Evolutionary conservation across 1,140 invertebrate species (phyloP), one percentile per base, ranked within the genome.

Genomic region (Ips nitidus): DNA sequence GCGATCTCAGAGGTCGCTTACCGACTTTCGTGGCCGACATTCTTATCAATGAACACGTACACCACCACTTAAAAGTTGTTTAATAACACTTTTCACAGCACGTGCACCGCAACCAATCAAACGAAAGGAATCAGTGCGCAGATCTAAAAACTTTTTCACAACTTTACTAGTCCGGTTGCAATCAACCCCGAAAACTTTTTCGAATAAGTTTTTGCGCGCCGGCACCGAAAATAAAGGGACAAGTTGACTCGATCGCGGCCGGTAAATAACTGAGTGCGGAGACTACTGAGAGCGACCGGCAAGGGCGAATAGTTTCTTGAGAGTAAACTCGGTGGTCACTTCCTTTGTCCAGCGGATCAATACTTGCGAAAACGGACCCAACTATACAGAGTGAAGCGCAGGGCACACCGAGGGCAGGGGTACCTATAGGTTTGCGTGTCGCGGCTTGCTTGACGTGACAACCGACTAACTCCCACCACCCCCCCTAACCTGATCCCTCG

Each of bases 1-100:
- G 81, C 62, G 89, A 85, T 52, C 90, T 84, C 75, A 90, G 77
- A 0, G 89, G 89, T 8, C 90, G 87, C 80, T 91, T 92, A 52
- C 88, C 88, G 72, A 74, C 70, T 73, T 78, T 80, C 43, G 75
- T 42, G 41, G 74, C 43, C 41, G 75, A 72, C 77, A 78, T 78
- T 57, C 22, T 42, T 52, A 38, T 41, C 62, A 66, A 40, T 68
- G 57, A 62, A 70, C 38, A 60, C 62, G 6, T 64, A 66, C 41
- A 22, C 22, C 22, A 22, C 22, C 22, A 22, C 22, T 22, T 22
- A 22, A 22, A 22, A 50, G 45, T 63, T 41, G 62, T 61, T 59
- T 60, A 57, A 40, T 60, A 8, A 61, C 56, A 50, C 6, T 50
- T 50, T 50, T 8, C 45, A 50, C 45, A 50, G 41, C 61, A 75